Evolutionary conservation across 2,797 vertebrate species (phyloP).

Genomic region (Melanotaenia parkinsoni): DNA sequence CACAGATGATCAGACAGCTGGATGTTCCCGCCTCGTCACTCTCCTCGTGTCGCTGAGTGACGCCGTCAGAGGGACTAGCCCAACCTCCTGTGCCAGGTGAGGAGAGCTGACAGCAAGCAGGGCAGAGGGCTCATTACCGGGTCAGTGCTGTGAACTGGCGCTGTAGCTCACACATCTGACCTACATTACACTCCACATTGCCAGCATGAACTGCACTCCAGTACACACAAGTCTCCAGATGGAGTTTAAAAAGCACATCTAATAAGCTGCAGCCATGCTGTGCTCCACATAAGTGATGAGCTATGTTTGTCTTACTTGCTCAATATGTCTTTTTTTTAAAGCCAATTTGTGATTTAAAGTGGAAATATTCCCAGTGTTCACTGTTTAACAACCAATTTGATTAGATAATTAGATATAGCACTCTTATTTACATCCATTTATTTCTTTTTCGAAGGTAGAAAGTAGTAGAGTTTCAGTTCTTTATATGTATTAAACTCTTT

Average conservation of each 20-base stretch:
- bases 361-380: neutral
- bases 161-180: constrained; percentile 62
- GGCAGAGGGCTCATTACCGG: constrained; percentile 57
- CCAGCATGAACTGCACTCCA: constrained; percentile 34
- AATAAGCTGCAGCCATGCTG: constrained; percentile 13
- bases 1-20: constrained; percentile 58
- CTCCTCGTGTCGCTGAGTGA: constrained; percentile 32
- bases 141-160: constrained; percentile 53
- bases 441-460: neutral
- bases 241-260: constrained; percentile 31
- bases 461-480: neutral
- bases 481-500: neutral
- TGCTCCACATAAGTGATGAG: constrained; percentile 3
- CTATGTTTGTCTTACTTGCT: neutral
- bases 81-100: constrained; percentile 59
- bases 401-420: neutral
- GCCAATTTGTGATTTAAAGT: neutral
- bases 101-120: constrained; percentile 50
- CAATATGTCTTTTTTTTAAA: neutral
- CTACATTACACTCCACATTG: constrained; percentile 57
- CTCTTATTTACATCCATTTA: neutral
- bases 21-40: constrained; percentile 18
- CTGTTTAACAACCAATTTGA: neutral
- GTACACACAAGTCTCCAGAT: constrained; percentile 16
- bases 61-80: constrained; percentile 50